Percentiles rank a stretch among this genome's conserved stretches.
These are phyloP conservation scores for Hucho hucho DNA, from an alignment of 2,113 vertebrate genomes.

Conservation along the genomic window DNA sequence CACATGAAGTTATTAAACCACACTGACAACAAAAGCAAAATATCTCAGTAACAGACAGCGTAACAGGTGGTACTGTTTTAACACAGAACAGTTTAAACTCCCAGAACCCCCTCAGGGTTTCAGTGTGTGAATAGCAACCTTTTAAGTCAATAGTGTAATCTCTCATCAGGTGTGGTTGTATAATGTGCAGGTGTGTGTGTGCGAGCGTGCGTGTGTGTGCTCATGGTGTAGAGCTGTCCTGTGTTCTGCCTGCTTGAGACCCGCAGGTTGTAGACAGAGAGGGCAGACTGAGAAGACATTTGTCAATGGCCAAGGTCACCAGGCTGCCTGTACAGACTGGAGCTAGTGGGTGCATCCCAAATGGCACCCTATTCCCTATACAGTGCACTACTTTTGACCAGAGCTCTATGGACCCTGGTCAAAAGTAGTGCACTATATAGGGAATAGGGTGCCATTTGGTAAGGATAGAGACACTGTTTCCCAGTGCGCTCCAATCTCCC, in stretches of 20 bases:
- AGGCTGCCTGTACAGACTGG: constrained; percentile 40
- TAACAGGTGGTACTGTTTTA: neutral
- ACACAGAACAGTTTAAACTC: neutral
- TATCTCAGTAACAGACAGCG: too few relatives aligned
- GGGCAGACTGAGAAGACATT: constrained; percentile 43
- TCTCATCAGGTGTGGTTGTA: constrained; percentile 30
- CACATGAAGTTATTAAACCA: too few relatives aligned
- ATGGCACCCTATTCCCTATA: neutral
- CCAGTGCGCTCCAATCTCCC: too few relatives aligned
- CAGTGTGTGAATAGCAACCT: neutral
- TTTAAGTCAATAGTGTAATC: constrained; percentile 20
- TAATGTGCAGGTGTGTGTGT: constrained; percentile 14
- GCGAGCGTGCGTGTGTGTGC: neutral
- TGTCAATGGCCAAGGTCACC: constrained; percentile 56
- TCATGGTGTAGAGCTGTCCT: neutral
- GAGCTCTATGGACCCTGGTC: too few relatives aligned
- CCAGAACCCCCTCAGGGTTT: neutral
- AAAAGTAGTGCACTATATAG: too few relatives aligned
- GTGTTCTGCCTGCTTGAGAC: neutral
- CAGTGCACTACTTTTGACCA: neutral
- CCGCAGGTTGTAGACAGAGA: neutral
- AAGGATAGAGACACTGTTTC: too few relatives aligned
- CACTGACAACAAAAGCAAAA: too few relatives aligned
- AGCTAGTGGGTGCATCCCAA: constrained; percentile 25
- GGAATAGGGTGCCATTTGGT: too few relatives aligned